Base-by-base conservation (phyloP, 30 jellyfish, hydroid and myxozoan species). In the Haliclystus octoradiatus region DNA sequence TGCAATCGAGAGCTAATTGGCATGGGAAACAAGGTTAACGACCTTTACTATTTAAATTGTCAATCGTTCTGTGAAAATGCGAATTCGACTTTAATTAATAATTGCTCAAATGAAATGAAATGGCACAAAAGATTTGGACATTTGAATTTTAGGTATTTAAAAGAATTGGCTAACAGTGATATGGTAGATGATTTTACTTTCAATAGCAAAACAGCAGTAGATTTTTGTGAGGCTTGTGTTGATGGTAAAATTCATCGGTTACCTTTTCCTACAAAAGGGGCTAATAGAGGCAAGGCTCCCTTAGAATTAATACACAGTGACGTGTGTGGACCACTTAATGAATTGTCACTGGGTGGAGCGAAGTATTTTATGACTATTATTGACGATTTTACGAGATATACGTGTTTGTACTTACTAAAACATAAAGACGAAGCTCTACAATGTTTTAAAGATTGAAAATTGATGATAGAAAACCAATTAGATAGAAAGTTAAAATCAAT, bases 321-420 rank as follows among this genome's bases (percentile, higher is more conserved):
- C 52, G 72, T 80, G 5, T 80, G 93, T 65, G 89, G 93, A n/a
- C 62, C 62, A 70, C 26, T 71, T 2, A 52, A 60, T 3, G 33
- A 76, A 26, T 64, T 57, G 77, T 63, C 91, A 33, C 71, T 25
- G 0, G 46, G 83, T 2, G 77, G 94, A 2, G 63, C 65, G 0
- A 31, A 49, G 23, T 77, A 67, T 35, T 77, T 68, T 35, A 33
- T 31, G 27, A 68, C 85, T 5, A 34, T 74, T 51, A 64, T 40
- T 13, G 79, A 63, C 34, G 78, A 72, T 66, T 35, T 31, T 15
- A 14, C 75, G 2, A 5, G 49, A 5, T 64, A 3, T 50, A 33
- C 28, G 28, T 31, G 47, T 53, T 46, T 46, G 25, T 75, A 75
- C 33, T 46, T 52, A 1, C 25, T 61, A 52, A 70, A 62, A 62